A percentile compares a stretch with the other conserved stretches of the same genome.
Evolutionary conservation across 2,797 vertebrate genomes (phyloP).

Genomic region (Peromyscus melanophrys): DNA sequence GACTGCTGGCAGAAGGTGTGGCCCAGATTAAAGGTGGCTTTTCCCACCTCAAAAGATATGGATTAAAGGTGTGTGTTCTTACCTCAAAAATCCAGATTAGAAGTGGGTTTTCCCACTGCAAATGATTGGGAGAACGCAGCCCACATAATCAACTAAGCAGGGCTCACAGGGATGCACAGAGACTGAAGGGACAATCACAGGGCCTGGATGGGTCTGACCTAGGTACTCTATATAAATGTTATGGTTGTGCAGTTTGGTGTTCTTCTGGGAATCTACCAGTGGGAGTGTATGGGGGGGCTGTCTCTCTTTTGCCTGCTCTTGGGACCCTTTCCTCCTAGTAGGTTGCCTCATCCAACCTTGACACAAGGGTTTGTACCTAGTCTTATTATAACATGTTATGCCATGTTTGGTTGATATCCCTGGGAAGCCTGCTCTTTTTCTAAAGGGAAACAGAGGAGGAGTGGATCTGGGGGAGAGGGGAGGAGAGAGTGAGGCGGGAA

Average conservation of each 20-base stretch:
- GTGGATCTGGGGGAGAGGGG: neutral
- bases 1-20: neutral
- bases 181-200: neutral
- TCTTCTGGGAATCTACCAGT: neutral
- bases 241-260: neutral
- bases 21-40: neutral
- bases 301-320: neutral
- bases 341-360: neutral
- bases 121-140: neutral
- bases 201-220: neutral
- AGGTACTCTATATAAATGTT: neutral
- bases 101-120: neutral
- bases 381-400: neutral
- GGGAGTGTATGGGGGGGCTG: rapidly evolving
- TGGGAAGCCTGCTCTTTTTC: neutral
- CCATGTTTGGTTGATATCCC: neutral
- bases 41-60: neutral
- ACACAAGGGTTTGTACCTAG: neutral
- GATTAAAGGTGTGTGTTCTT: neutral
- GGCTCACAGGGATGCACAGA: too few relatives aligned
- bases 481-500: neutral
- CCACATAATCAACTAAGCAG: neutral
- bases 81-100: neutral
- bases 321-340: neutral
- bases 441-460: neutral